Base-by-base conservation (phyloP, 2,888 invertebrate species). In the Zhuqinia jingwanae region DNA sequence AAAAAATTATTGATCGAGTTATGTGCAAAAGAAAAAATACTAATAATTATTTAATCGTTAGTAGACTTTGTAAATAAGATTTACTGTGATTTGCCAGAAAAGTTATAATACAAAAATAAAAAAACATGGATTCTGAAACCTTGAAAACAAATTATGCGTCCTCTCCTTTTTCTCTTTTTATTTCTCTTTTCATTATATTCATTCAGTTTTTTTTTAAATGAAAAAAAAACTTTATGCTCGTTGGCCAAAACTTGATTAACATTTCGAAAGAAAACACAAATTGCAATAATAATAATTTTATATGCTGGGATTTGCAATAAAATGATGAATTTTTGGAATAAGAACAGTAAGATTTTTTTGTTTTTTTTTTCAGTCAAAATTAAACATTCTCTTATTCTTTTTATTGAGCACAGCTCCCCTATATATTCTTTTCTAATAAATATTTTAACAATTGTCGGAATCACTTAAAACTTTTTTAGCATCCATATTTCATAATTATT, bases 41-140 rank as follows among this genome's bases (percentile, higher is more conserved):
- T 53, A 53, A 60, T 47, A 81, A 58, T 82, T 75, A 75, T 79
- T 78, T 73, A 83, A 30, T 77, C 50, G 77, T 85, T 78, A 79
- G 85, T 78, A 75, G 70, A 79, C 56, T 85, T 85, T 79, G 73
- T 79, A 84, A 79, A 73, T 85, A 85, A 79, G 73, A 80, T 85
- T 85, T 85, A 79, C 85, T 85, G 85, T 85, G 85, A 85, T 86
- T 86, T 86, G 63, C 63, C 80, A 85, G 75, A 80, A n/a, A 86
- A 68, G 80, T 80, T 80, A 70, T 53, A 80, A 80, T 68, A 80
- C 53, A 70, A 68, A 70, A 53, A 75, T 50, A 13, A 15, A n/a
- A 50, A 50, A 50, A 13, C 15, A 27, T 47, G 70, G 50, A 70
- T 70, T n/a, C 47, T 50, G n/a, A 70, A 70, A 17, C 50, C 50